phyloP scores from a whole-genome alignment of 2,797 vertebrate species.

The Characodon lateralis region DNA sequence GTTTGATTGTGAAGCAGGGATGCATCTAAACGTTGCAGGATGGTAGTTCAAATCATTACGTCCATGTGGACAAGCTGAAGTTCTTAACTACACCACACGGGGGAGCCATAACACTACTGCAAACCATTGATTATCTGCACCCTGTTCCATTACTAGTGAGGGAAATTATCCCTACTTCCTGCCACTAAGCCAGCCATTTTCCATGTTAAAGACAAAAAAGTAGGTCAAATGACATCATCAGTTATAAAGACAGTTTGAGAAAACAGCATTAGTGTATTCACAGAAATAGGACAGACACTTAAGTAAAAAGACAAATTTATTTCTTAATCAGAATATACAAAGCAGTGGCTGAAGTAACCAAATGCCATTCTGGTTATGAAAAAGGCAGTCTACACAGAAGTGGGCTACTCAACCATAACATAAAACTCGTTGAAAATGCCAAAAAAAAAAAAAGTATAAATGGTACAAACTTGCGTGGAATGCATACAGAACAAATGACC shows the following conservation, averaged over 20 bases:
- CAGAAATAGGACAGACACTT: slow-evolving; percentile 40
- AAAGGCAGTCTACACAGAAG: slow-evolving; percentile 80
- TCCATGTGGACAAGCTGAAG: slow-evolving; percentile 3
- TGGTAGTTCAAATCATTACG: neutral
- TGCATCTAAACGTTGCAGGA: neutral
- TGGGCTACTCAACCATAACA: slow-evolving; percentile 78
- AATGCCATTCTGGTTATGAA: slow-evolving; percentile 80
- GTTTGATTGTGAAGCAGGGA: neutral
- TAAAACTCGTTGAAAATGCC: slow-evolving; percentile 71
- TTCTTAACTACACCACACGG: slow-evolving; percentile 42
- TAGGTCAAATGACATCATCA: slow-evolving; percentile 73
- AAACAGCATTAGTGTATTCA: slow-evolving; percentile 2
- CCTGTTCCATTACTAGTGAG: slow-evolving; percentile 64
- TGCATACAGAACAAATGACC: slow-evolving; percentile 85
- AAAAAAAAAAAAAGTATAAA: slow-evolving; percentile 78
- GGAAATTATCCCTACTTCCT: slow-evolving; percentile 58
- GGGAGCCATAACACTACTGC: slow-evolving; percentile 39
- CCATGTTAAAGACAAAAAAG: slow-evolving; percentile 61
- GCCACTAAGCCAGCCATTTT: slow-evolving; percentile 70
- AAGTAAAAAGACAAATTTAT: slow-evolving; percentile 89
- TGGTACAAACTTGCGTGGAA: slow-evolving; percentile 84
- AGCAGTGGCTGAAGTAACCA: slow-evolving; percentile 87
- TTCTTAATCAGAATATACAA: slow-evolving; percentile 92
- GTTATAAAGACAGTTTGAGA: slow-evolving; percentile 30
- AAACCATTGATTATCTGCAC: slow-evolving; percentile 16